Conservation (phyloP, 2,888 invertebrate species). For the Diogma glabrata region DNA sequence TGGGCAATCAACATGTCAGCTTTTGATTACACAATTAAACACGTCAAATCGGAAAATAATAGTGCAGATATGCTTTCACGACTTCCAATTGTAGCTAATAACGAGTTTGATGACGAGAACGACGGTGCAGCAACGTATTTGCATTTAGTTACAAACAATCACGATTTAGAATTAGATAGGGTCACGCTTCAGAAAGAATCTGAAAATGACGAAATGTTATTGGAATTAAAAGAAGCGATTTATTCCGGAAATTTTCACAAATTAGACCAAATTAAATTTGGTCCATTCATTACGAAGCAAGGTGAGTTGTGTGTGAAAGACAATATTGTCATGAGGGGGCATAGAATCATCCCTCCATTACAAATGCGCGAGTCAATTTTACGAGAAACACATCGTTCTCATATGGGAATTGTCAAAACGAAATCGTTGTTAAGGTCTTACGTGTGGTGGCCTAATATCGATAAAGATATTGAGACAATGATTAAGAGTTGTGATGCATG, state of each 20-base stretch:
- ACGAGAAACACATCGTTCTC: not conserved
- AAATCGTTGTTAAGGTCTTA: not conserved
- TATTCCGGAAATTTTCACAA: not conserved
- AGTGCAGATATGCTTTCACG: not conserved
- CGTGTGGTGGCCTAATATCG: not conserved
- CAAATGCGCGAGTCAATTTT: not conserved
- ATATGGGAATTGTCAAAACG: not conserved
- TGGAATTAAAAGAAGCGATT: slow-evolving; percentile 2
- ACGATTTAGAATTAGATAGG: not conserved
- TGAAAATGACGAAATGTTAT: not conserved
- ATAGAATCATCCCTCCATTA: not conserved
- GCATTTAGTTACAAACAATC: slow-evolving; percentile 1
- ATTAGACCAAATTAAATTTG: too few species aligned
- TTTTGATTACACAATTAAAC: not conserved
- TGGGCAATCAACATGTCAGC: not conserved
- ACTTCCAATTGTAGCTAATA: slow-evolving; percentile 5
- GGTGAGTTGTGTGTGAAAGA: too few species aligned
- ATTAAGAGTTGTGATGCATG: slow-evolving; percentile 1
- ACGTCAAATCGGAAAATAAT: not conserved
- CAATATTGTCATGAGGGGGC: too few species aligned
- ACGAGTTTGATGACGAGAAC: not conserved
- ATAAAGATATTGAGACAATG: not conserved
- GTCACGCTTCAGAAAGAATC: not conserved
- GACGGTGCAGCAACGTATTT: slow-evolving; percentile 1
- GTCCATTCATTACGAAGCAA: too few species aligned